Evolutionary conservation across 1,140 invertebrate genomes (phyloP), one percentile per base, ranked within the genome.

Genomic region (Trichonephila inaurata): DNA sequence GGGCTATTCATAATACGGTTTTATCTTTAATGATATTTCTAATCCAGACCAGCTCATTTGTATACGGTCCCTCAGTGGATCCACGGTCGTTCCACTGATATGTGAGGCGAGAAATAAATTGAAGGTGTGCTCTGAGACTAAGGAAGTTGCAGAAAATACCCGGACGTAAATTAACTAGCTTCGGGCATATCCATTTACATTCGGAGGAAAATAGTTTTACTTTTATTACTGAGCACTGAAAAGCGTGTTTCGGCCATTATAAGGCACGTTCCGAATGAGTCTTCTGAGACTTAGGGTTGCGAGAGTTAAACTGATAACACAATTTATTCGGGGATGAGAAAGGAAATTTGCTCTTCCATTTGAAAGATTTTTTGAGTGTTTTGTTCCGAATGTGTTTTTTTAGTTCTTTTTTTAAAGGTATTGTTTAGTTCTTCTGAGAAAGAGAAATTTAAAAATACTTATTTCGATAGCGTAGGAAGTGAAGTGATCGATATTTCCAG

Each of bases 141-240:
- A 85, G 83, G 16, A 85, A 85, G 51, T 85, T 60, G 51, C n/a
- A 85, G 44, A 60, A 60, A 85, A 85, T 61, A 58, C 14, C 21
- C 51, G 21, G 83, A 85, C 60, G 83, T 85, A 85, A 85, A 85
- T 85, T 85, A 85, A 85, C n/a, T 58, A 51, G 51, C 19, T 60
- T 24, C 44, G 10, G n/a, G 58, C 58, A 61, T 58, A 85, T 85
- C 83, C 18, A 61, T 85, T 85, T 85, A 85, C 83, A 85, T 85
- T 85, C 60, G 21, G 21, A 18, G 33, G n/a, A 19, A 61, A 85
- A 85, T 28, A 28, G 83, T 85, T 85, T 85, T 60, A 24, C 51
- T 85, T 85, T 85, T 85, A 77, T 77, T 77, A 19, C 72, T 18
- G 7, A 18, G 18, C 72, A 40, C 33, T 77, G 72, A 77, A 19